phyloP scores from a whole-genome alignment of 1,140 invertebrate species.

The Armadillidium nasatum region DNA sequence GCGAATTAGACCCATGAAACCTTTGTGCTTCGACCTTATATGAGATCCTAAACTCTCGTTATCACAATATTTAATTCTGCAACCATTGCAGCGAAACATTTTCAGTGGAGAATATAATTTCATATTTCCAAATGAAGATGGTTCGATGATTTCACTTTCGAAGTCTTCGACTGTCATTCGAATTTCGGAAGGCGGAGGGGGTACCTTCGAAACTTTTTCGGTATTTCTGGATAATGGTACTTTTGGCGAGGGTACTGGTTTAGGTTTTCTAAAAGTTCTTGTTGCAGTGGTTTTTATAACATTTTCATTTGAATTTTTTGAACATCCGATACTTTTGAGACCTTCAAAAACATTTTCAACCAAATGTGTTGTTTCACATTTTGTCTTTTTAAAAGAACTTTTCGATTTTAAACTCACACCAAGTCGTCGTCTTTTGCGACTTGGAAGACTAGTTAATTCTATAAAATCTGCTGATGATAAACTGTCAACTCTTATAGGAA shows the following conservation, averaged over 20 bases:
- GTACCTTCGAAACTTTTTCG: background rate
- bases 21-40: slow-evolving; percentile 35
- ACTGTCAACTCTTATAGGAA: slow-evolving; percentile 35
- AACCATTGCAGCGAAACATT: slow-evolving; percentile 42
- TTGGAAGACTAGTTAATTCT: slow-evolving; percentile 28
- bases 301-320: background rate
- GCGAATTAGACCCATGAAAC: slow-evolving; percentile 35
- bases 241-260: slow-evolving; percentile 35
- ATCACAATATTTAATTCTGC: slow-evolving; percentile 41
- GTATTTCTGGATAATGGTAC: slow-evolving; percentile 26
- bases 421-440: slow-evolving; percentile 37
- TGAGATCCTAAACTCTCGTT: slow-evolving; percentile 37
- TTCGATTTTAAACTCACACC: slow-evolving; percentile 37
- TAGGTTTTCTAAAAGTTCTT: slow-evolving; percentile 35
- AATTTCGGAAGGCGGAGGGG: slow-evolving; percentile 1
- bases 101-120: slow-evolving; percentile 41
- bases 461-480: slow-evolving; percentile 34
- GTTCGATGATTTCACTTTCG: background rate
- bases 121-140: slow-evolving; percentile 26
- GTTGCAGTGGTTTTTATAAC: slow-evolving; percentile 29
- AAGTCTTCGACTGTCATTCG: background rate
- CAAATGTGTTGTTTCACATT: slow-evolving; percentile 35
- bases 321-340: slow-evolving; percentile 25
- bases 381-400: slow-evolving; percentile 40
- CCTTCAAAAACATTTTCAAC: slow-evolving; percentile 28